Evolutionary conservation across 2,888 invertebrate species (phyloP).

Genomic region (Pristionchus entomophagus): DNA sequence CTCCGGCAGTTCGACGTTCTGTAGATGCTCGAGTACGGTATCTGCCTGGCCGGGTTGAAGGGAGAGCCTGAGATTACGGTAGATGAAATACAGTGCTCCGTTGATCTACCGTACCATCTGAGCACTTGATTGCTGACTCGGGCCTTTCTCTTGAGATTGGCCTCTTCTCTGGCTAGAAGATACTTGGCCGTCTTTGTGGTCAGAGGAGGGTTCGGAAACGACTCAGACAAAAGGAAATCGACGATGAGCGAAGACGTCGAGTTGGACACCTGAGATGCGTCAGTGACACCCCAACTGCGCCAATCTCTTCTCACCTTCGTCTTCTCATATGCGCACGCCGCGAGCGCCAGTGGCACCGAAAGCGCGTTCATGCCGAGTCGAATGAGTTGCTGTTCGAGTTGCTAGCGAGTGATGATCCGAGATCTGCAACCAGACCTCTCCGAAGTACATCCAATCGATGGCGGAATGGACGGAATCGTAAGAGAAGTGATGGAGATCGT

Average conservation of each 20-base stretch:
- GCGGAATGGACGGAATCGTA: background rate
- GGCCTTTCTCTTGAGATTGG: background rate
- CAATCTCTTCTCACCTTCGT: background rate
- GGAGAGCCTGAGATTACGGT: conserved; percentile 13
- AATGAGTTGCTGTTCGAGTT: too few species aligned
- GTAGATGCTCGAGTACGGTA: background rate
- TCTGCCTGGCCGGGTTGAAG: background rate
- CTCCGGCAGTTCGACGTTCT: conserved; percentile 5
- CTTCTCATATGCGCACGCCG: background rate
- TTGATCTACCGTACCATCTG: conserved; percentile 25
- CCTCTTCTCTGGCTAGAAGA: background rate
- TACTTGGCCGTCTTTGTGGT: background rate
- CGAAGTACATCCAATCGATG: conserved; percentile 46
- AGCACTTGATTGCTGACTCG: background rate
- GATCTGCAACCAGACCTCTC: background rate
- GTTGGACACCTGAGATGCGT: background rate
- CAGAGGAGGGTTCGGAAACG: background rate
- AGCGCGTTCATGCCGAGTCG: too few species aligned
- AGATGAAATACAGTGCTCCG: conserved; percentile 9
- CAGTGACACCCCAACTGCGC: background rate
- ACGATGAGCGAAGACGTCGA: background rate
- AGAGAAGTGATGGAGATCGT: conserved; percentile 16
- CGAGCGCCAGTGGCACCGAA: background rate
- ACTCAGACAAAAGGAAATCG: background rate
- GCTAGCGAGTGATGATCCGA: too few species aligned